Base-by-base conservation (phyloP, 1,140 invertebrate genomes). In the Holcopasites calliopsidis region DNA sequence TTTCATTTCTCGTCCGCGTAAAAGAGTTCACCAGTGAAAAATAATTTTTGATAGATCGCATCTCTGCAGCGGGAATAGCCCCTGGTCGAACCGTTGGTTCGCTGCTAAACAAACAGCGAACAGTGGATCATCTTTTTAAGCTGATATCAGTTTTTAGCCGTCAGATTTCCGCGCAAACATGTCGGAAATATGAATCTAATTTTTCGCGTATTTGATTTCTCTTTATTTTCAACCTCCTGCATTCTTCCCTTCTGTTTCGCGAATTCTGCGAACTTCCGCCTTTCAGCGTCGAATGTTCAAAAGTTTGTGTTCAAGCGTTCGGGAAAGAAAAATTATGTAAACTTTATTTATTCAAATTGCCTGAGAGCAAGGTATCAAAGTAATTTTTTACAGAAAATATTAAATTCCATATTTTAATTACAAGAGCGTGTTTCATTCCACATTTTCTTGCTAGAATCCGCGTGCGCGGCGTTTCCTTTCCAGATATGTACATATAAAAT, bases 131-230 rank as follows among this genome's bases (percentile, higher is more conserved):
- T 3, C 6, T 16, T 38, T 60, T 71, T 28, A n/a, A 6, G 42
- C 31, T 18, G 0, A 8, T 26, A 52, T 60, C n/a, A n/a, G 26
- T 62, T 26, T 40, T 21, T 23, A 8, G 10, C 38, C 31, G 44
- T 21, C 57, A 10, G 33, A 55, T 55, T 18, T 44, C 11, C 23
- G 50, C n/a, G 21, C 11, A 61, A 50, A 71, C 26, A 62, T 62
- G 49, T 52, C 23, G 1, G 21, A 50, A 62, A 50, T 61, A 6
- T 47, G 55, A 69, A 71, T 18, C 69, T 44, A 57, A 61, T 72
- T 62, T 50, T 2, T 31, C 13, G 13, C 28, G 18, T 7, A 2
- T 16, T 7, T 1, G 18, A 57, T 57, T 33, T 21, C 5, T n/a
- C 23, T 10, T 16, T 1, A 18, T 33, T 3, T 23, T 38, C 33